These are phyloP conservation scores for Nomada ferruginata DNA, from an alignment of 2,888 invertebrate genomes.

Conservation along the genomic window DNA sequence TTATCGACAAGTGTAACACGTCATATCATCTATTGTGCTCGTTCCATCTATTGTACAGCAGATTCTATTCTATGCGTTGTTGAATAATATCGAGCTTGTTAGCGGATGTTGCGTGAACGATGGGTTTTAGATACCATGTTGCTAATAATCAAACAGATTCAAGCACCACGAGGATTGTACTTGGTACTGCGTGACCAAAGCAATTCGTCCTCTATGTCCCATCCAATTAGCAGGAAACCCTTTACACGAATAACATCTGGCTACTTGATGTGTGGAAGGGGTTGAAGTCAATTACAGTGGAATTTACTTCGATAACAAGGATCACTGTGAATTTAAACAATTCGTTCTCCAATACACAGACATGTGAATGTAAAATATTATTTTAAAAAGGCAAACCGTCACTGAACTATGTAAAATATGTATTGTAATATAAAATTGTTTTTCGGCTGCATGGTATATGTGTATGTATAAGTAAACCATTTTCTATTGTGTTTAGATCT, in stretches of 20 bases:
- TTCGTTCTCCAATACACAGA: no score
- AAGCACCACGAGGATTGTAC: not conserved
- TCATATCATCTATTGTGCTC: not conserved
- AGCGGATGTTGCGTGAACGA: conserved; percentile 17
- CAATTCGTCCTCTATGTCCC: conserved; percentile 11
- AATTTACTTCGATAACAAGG: not conserved
- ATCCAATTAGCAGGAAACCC: conserved; percentile 3
- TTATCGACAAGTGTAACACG: not conserved
- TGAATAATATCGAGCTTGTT: not conserved
- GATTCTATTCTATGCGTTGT: not conserved
- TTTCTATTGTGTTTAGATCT: no score
- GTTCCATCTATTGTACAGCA: not conserved
- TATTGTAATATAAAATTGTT: no score
- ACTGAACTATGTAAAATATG: no score
- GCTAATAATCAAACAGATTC: conserved; percentile 2
- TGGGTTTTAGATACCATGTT: conserved; percentile 17
- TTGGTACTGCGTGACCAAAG: not conserved
- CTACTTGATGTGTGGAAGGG: not conserved
- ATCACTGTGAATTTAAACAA: not conserved
- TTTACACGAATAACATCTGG: not conserved
- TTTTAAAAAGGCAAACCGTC: no score
- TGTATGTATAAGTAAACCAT: no score
- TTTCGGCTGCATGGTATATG: no score
- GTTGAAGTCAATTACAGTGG: not conserved
- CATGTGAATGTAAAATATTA: no score